Percentiles rank a stretch among this genome's conserved stretches.
phyloP scores from a whole-genome alignment of 2,888 invertebrate species.

The Venustoraphidia nigricollis region DNA sequence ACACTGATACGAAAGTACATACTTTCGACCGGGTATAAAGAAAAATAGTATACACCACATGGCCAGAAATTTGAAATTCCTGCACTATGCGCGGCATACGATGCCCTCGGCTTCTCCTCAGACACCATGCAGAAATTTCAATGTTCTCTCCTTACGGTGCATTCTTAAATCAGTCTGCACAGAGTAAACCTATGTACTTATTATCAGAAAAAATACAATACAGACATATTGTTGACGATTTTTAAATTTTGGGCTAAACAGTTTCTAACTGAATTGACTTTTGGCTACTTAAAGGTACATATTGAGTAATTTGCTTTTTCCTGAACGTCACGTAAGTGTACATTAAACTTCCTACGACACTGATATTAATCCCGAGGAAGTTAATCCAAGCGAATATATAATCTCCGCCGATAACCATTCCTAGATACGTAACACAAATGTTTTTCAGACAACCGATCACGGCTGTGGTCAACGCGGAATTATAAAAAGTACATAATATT shows the following conservation, averaged over 20 bases:
- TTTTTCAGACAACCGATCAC: constrained; percentile 98
- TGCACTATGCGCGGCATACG: too few relatives aligned
- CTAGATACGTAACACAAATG: constrained; percentile 91
- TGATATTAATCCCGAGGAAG: constrained; percentile 91
- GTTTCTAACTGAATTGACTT: constrained; percentile 25
- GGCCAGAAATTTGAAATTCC: too few relatives aligned
- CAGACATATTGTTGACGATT: neutral
- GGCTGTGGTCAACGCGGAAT: constrained; percentile 97
- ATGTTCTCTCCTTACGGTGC: too few relatives aligned
- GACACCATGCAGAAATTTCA: too few relatives aligned
- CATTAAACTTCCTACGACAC: constrained; percentile 70
- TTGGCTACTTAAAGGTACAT: constrained; percentile 20
- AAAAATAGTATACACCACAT: too few relatives aligned
- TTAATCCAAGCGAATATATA: constrained; percentile 90
- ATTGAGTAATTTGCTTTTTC: constrained; percentile 27
- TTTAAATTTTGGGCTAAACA: constrained; percentile 21
- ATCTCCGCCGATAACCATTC: constrained; percentile 97
- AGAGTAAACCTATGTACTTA: too few relatives aligned
- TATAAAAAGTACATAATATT: constrained; percentile 87
- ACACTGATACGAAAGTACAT: too few relatives aligned
- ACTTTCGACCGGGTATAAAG: too few relatives aligned
- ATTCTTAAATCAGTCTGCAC: too few relatives aligned
- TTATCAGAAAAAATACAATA: too few relatives aligned
- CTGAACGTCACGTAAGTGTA: constrained; percentile 80
- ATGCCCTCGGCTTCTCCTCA: too few relatives aligned